phyloP scores from a whole-genome alignment of 2,888 invertebrate species.

The Lithophane ornitopus region DNA sequence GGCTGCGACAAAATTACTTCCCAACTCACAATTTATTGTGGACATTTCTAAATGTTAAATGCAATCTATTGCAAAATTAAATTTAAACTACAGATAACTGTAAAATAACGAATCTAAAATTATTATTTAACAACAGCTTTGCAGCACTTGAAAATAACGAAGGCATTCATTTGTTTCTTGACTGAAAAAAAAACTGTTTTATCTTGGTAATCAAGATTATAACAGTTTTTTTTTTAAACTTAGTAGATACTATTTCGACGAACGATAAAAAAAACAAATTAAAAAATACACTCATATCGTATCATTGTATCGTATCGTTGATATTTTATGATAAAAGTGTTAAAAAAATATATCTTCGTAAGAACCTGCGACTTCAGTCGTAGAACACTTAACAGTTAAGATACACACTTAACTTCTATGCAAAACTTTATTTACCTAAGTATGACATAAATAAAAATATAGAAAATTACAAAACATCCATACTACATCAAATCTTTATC shows the following conservation, averaged over 20 bases:
- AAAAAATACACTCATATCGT: no score
- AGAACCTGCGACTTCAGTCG: background rate
- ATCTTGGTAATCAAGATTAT: no score
- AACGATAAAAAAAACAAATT: no score
- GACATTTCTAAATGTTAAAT: constrained; percentile 38
- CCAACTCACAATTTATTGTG: constrained; percentile 54
- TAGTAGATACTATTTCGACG: no score
- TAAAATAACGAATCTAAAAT: background rate
- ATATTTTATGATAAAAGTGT: background rate
- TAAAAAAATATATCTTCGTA: background rate
- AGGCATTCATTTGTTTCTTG: background rate
- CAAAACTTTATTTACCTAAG: no score
- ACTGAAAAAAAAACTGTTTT: no score
- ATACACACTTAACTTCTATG: background rate
- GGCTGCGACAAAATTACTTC: constrained; percentile 58
- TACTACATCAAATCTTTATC: background rate
- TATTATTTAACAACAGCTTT: constrained; percentile 1
- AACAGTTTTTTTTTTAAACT: no score
- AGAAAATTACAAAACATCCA: background rate
- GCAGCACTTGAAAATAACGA: background rate
- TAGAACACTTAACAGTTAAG: no score
- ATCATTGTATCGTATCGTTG: no score
- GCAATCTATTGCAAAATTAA: constrained; percentile 27
- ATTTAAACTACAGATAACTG: background rate
- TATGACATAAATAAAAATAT: background rate